Base-by-base conservation (phyloP, 2,797 vertebrate species). In the Coendou prehensilis region DNA sequence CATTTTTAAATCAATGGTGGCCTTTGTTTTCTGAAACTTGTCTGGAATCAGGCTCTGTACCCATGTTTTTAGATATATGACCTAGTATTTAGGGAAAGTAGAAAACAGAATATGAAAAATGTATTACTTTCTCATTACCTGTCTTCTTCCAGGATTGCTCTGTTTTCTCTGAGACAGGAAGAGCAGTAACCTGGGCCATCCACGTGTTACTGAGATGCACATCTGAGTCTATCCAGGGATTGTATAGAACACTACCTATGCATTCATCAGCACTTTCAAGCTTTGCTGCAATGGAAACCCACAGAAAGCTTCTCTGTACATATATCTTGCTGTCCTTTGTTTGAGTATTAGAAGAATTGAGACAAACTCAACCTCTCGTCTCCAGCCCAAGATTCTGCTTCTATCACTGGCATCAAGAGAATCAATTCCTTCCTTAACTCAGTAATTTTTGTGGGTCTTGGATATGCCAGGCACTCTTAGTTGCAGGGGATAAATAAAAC, bases 31-130 rank as follows among this genome's bases (percentile, higher is more conserved):
- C 26, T 54, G 47, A 23, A 37, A 15, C 33, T 54, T 93, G 41
- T 50, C 94, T 86, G 26, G 30, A 87, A 91, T 11, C 22, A 61
- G 37, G 0, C 7, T 92, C 22, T 84, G 15, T 0, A 22, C 20
- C 7, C 50, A n/a, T 50, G n/a, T 59, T 80, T 97, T 89, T 87
- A 93, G 56, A 64, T 64, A 22, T 47, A 56, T 89, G 11, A 69
- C 37, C 52, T 79, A 20, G 37, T 11, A 57, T n/a, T 33, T 64
- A 91, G 91, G 75, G 59, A 56, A 89, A 93, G 45, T 63, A 61
- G 71, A 63, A 90, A 67, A 54, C 1, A 71, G 88, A 91, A 79
- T 22, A 73, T 33, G 5, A 17, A 71, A 71, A 22, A 90, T 79
- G 11, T 18, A 45, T 92, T 76, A 33, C 9, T 41, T 87, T 93